These are phyloP conservation scores for Agonum fuliginosum DNA, from an alignment of 2,888 invertebrate species.

Conservation along the genomic window DNA sequence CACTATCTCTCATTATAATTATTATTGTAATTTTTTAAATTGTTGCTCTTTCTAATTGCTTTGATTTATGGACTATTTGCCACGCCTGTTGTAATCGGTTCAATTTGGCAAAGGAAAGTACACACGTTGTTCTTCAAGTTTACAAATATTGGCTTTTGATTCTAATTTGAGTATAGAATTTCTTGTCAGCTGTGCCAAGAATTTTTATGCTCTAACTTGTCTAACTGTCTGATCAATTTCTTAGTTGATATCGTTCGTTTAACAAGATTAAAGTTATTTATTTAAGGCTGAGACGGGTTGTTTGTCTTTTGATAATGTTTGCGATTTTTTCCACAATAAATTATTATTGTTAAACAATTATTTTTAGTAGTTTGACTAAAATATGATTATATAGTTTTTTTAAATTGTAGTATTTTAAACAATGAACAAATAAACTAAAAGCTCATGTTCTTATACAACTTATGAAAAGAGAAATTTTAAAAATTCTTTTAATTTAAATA, in stretches of 20 bases:
- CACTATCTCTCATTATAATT: too few relatives aligned
- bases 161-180: constrained; percentile 50
- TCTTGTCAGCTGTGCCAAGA: constrained; percentile 24
- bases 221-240: not conserved
- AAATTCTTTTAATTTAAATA: too few relatives aligned
- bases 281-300: too few relatives aligned
- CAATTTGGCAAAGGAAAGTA: constrained; percentile 26
- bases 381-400: too few relatives aligned
- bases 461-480: too few relatives aligned
- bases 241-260: not conserved
- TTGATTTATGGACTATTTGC: constrained; percentile 14
- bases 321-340: too few relatives aligned
- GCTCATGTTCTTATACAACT: too few relatives aligned
- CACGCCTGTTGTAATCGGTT: constrained; percentile 7
- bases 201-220: constrained; percentile 39
- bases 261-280: not conserved
- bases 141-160: constrained; percentile 48
- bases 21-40: not conserved
- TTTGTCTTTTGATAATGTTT: too few relatives aligned
- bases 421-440: too few relatives aligned
- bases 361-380: too few relatives aligned
- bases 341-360: too few relatives aligned
- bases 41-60: not conserved
- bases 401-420: too few relatives aligned
- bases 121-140: constrained; percentile 25